phyloP scores from a whole-genome alignment of 1,140 invertebrate species.

The Bacillus rossius region DNA sequence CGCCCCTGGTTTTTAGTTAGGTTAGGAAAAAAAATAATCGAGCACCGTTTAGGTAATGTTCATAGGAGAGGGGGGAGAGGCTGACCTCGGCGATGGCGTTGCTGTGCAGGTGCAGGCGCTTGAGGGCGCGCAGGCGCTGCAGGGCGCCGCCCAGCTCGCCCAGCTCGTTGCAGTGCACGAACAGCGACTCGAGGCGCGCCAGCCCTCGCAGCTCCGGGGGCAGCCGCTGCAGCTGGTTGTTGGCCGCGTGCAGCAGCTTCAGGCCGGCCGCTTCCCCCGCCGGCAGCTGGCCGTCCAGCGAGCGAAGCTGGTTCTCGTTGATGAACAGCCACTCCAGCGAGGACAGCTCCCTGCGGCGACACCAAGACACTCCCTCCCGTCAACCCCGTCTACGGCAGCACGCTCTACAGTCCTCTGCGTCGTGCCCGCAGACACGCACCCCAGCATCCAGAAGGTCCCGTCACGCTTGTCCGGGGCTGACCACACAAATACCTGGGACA shows the following conservation, averaged over 20 bases:
- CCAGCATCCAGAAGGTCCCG: too few relatives aligned
- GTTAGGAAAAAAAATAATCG: too few relatives aligned
- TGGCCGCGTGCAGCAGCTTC: conserved; percentile 59
- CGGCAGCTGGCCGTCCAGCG: conserved; percentile 68
- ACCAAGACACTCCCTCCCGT: too few relatives aligned
- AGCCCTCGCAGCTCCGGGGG: conserved; percentile 66
- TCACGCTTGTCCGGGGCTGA: too few relatives aligned
- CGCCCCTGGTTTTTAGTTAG: too few relatives aligned
- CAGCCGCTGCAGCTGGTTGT: conserved; percentile 61
- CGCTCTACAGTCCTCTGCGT: too few relatives aligned
- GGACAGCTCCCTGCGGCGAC: conserved; percentile 55
- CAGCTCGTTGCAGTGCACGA: conserved; percentile 63
- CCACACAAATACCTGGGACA: too few relatives aligned
- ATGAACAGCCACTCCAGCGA: conserved; percentile 70
- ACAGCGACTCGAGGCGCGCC: conserved; percentile 57
- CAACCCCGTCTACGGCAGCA: too few relatives aligned
- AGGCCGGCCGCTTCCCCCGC: conserved; percentile 55
- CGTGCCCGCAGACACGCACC: too few relatives aligned
- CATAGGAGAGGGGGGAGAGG: conserved; percentile 15
- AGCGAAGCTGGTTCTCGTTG: conserved; percentile 64
- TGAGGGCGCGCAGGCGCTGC: conserved; percentile 56
- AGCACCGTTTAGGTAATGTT: too few relatives aligned
- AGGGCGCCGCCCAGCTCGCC: conserved; percentile 60
- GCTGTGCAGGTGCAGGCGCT: conserved; percentile 58
- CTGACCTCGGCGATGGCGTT: conserved; percentile 68